A percentile compares a stretch with the other conserved stretches of the same genome.
Evolutionary conservation across 1,140 invertebrate species (phyloP).

Genomic region (Drosophila sp.): DNA sequence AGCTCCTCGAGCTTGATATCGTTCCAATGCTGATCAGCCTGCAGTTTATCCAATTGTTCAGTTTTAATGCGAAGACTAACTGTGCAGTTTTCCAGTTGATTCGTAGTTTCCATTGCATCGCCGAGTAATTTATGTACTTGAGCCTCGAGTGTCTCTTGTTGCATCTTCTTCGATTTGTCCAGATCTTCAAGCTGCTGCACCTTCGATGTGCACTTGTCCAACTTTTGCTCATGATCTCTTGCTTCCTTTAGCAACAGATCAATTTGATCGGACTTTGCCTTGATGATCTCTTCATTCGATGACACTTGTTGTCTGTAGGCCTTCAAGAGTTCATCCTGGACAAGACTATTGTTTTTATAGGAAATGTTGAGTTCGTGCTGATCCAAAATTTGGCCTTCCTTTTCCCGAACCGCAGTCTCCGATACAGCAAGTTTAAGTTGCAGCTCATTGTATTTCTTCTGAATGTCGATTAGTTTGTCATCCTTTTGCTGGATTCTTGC

Average conservation of each 20-base stretch:
- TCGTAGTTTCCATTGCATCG: neutral
- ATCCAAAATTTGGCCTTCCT: slow-evolving; percentile 8
- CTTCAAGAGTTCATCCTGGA: slow-evolving; percentile 24
- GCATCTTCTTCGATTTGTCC: neutral
- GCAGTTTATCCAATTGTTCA: neutral
- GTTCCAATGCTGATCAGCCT: neutral
- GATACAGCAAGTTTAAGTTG: slow-evolving; percentile 3
- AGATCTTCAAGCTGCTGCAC: neutral
- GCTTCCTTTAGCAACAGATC: neutral
- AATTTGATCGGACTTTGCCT: neutral
- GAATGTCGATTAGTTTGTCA: neutral
- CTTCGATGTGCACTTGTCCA: neutral
- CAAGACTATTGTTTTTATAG: slow-evolving; percentile 12
- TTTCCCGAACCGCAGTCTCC: slow-evolving; percentile 1
- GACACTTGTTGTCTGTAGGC: neutral
- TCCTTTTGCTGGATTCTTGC: slow-evolving; percentile 3
- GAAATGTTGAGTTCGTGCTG: neutral
- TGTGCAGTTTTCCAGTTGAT: neutral
- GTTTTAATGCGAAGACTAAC: neutral
- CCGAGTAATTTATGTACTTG: neutral
- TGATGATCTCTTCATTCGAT: no score
- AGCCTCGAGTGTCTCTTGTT: neutral
- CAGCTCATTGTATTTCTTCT: neutral
- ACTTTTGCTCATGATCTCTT: neutral
- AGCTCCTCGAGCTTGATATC: neutral